Base-by-base conservation (phyloP, 92 coral and sea anemone genomes). In the Pocillopora grandis region DNA sequence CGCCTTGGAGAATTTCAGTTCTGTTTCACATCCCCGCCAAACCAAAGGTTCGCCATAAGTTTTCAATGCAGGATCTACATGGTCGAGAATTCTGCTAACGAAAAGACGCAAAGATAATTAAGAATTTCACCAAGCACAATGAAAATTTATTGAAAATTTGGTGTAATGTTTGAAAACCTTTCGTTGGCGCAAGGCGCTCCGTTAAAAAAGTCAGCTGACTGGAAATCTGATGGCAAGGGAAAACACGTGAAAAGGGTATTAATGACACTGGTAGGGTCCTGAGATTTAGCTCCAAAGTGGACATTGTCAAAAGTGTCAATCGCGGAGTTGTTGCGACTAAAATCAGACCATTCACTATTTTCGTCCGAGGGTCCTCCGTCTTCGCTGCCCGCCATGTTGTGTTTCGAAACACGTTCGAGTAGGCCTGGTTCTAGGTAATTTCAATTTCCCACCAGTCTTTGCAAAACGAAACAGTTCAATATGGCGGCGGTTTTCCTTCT, bases 371-470 rank as follows among this genome's bases (percentile, higher is more conserved):
- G 87, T 62, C 73, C 72, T 62, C 80, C 83, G 66, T 84, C 85
- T 72, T 91, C 89, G 20, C 91, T 87, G 87, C 90, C 94, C 79
- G 94, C 94, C 94, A 91, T 91, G 89, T 84, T 91, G 88, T 76
- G 75, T 83, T 80, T 83, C 56, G 20, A 74, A 83, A 72, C 18
- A 18, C 17, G 15, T 18, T 71, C 80, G 86, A 16, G 86, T 52
- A 36, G n/a, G 80, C 63, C 80, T 83, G 74, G 74, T 10, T n/a
- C 64, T 74, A 55, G 27, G 10, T 2, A 68, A 48, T 31, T 48
- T 68, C 48, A 17, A n/a, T 70, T 60, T 61, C 86, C 86, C 86
- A 82, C 48, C 52, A 16, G 48, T 20, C 86, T 7, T 42, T 73
- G 79, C 72, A 64, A 71, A 17, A 9, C 52, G 20, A 8, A 31